Evolutionary conservation across 1,140 invertebrate species (phyloP).

Genomic region (Drosophila fuyamai): DNA sequence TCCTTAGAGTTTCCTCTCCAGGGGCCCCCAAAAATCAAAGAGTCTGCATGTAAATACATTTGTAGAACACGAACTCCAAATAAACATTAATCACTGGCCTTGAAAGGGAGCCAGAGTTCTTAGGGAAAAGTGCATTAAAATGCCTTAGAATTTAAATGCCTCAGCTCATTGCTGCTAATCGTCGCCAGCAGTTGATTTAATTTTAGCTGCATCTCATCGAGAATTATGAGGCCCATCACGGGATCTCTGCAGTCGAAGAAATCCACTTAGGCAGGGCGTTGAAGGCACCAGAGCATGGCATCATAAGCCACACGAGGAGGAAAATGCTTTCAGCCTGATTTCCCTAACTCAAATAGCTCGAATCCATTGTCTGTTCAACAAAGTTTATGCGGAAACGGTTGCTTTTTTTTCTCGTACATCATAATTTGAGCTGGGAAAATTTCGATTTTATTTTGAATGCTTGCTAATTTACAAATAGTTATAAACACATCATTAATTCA

Average conservation of each 20-base stretch:
- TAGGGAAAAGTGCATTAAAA: conserved; percentile 56
- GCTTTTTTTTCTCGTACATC: too few species aligned
- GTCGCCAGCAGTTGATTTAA: conserved; percentile 65
- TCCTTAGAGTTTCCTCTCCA: conserved; percentile 48
- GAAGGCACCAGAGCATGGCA: conserved; percentile 56
- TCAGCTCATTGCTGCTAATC: conserved; percentile 76
- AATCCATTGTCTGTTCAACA: conserved; percentile 4
- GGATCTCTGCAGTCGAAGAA: conserved; percentile 26
- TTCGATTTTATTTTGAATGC: too few species aligned
- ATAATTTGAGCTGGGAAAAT: too few species aligned
- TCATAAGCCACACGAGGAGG: conserved; percentile 16
- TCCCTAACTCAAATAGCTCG: conserved; percentile 9
- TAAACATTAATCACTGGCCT: conserved; percentile 75
- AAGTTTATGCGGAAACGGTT: conserved; percentile 17
- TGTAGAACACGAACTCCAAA: conserved; percentile 40
- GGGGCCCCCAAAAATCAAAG: conserved; percentile 36
- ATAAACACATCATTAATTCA: background rate
- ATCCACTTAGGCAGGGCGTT: conserved; percentile 67
- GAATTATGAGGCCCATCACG: conserved; percentile 62
- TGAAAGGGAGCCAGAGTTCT: conserved; percentile 39
- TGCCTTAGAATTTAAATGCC: conserved; percentile 66
- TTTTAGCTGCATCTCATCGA: conserved; percentile 63
- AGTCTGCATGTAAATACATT: conserved; percentile 30
- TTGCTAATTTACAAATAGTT: background rate
- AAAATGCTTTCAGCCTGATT: conserved; percentile 37